Evolutionary conservation across 37 sponge, comb jelly and placozoan genomes (phyloP).

Genomic region (Eunapius fragilis): DNA sequence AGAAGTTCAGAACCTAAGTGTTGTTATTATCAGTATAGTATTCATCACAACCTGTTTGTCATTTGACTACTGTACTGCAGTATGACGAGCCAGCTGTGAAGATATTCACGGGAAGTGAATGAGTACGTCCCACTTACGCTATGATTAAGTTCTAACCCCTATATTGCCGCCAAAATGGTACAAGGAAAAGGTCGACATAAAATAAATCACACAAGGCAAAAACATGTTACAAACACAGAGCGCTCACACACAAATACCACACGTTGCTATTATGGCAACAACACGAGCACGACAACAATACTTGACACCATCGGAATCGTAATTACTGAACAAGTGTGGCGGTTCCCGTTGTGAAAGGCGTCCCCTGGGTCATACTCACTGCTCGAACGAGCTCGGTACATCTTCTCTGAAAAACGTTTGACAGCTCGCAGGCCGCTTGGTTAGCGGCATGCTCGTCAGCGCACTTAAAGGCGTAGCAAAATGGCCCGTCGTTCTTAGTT

Average conservation of each 20-base stretch:
- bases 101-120: background rate
- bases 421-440: constrained; percentile 24
- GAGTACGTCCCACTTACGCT: background rate
- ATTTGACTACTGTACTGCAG: too few relatives aligned
- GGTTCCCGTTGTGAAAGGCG: background rate
- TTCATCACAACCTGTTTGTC: too few relatives aligned
- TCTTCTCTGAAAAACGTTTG: constrained; percentile 44
- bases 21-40: too few relatives aligned
- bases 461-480: constrained; percentile 81
- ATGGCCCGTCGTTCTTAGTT: constrained; percentile 12
- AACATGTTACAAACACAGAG: too few relatives aligned
- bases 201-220: background rate
- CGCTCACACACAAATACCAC: background rate
- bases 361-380: background rate
- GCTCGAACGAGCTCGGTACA: constrained; percentile 19
- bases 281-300: background rate
- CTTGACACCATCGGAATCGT: background rate
- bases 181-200: too few relatives aligned
- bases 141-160: background rate
- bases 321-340: background rate
- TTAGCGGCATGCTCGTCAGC: constrained; percentile 27
- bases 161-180: background rate
- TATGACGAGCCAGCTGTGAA: too few relatives aligned
- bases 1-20: too few relatives aligned
- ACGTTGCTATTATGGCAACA: background rate